Conservation (phyloP, 2,113 vertebrate genomes). For the Tachycineta bicolor region DNA sequence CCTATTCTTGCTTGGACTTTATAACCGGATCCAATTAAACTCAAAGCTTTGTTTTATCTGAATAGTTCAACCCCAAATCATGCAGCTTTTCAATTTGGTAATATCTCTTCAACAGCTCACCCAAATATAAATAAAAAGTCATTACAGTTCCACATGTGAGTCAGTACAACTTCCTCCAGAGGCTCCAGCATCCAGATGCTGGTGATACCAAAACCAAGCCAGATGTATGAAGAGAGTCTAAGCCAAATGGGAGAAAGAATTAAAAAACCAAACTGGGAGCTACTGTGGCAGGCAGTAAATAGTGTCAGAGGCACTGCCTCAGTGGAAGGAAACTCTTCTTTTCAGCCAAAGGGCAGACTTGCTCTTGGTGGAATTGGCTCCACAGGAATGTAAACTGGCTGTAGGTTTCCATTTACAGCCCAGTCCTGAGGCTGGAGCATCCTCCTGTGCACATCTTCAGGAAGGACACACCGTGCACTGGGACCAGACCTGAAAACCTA, state of each 20-base stretch:
- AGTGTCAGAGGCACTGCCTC: background rate
- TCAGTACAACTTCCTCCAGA: background rate
- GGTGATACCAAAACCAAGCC: background rate
- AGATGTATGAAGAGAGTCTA: background rate
- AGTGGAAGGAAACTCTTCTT: background rate
- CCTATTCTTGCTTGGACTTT: background rate
- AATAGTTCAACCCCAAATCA: constrained; percentile 38
- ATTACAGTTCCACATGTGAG: background rate
- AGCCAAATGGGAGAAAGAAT: background rate
- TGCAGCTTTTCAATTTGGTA: constrained; percentile 16
- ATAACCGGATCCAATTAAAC: background rate
- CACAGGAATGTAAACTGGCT: background rate
- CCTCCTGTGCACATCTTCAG: background rate
- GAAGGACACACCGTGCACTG: background rate
- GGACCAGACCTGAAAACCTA: background rate
- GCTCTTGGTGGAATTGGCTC: background rate
- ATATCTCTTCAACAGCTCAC: background rate
- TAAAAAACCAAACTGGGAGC: background rate
- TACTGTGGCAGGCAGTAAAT: background rate
- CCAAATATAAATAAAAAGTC: background rate
- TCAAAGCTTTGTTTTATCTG: constrained; percentile 52
- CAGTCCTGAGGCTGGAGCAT: background rate
- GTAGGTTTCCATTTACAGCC: background rate
- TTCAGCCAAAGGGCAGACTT: background rate
- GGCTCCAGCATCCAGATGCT: background rate